Evolutionary conservation across 2,888 invertebrate genomes (phyloP).

Genomic region (Drosophila lutescens): DNA sequence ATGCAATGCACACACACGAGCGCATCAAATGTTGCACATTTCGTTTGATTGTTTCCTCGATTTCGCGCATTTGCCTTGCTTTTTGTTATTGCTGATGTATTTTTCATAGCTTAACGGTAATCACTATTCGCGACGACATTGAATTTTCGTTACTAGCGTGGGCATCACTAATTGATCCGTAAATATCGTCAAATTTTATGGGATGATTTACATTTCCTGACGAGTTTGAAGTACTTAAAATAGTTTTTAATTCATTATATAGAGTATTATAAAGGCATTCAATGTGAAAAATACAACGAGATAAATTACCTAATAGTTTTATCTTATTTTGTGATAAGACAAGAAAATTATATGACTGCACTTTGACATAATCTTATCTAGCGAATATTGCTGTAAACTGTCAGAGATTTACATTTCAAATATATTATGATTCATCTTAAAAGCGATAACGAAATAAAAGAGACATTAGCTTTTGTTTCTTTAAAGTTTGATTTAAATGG

Average conservation of each 20-base stretch:
- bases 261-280: too few species aligned
- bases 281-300: too few species aligned
- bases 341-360: background rate
- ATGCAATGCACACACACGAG: conserved; percentile 31
- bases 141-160: conserved; percentile 52
- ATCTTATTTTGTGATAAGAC: conserved; percentile 1
- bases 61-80: conserved; percentile 13
- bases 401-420: background rate
- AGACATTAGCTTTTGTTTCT: too few species aligned
- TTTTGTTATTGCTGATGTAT: conserved; percentile 26
- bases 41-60: conserved; percentile 40
- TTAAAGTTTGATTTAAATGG: too few species aligned
- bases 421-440: background rate
- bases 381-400: background rate
- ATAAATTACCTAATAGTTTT: background rate
- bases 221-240: background rate
- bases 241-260: background rate
- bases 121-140: conserved; percentile 60
- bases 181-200: conserved; percentile 26
- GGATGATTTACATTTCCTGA: background rate
- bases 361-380: conserved; percentile 8
- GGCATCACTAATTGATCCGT: conserved; percentile 36
- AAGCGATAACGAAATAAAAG: background rate
- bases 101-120: conserved; percentile 49
- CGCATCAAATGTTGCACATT: conserved; percentile 44